Base-by-base conservation (phyloP, 2,113 vertebrate genomes). In the Synodontis membranacea region DNA sequence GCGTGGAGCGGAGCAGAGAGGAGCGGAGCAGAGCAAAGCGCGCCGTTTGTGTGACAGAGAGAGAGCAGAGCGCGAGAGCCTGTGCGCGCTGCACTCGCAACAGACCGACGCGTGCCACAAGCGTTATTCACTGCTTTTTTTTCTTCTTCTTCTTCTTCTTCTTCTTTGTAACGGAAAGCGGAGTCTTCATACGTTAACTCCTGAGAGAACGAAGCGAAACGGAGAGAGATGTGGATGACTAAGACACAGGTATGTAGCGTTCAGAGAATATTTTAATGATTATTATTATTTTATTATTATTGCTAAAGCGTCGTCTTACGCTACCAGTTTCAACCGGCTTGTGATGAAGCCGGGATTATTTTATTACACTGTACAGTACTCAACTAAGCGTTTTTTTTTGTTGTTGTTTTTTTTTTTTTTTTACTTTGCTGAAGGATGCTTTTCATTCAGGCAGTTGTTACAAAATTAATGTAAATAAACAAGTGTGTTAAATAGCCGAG, bases 51-150 rank as follows among this genome's bases (percentile, higher is more conserved):
- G 80, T 80, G 86, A 66, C 87, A 89, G 92, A 93, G 90, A 50
- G 75, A 54, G 50, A 34, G 31, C 74, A 82, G 86, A 80, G 39
- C 68, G 85, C 64, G 88, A 89, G 91, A 93, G 90, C 87, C 90
- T 90, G 92, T 90, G 90, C 92, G 93, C 91, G 91, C 91, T 86
- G 90, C 88, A 90, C 90, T 91, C 90, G 90, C 86, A 90, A 90
- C 85, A 87, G 91, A 76, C 56, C 68, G 34, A 50, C 54, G 86
- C 56, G 70, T 39, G 68, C 72, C 37, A 72, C 62, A 34, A 56
- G 37, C 85, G 64, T 48, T 86, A n/a, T 84, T 48, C 76, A 76
- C 83, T 54, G 50, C 68, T 21, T 84, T 75, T n/a, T n/a, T n/a
- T n/a, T n/a, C n/a, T n/a, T n/a, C n/a, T n/a, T n/a, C n/a, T n/a